Evolutionary conservation across 2,797 vertebrate genomes (phyloP).

Genomic region (Manis javanica): DNA sequence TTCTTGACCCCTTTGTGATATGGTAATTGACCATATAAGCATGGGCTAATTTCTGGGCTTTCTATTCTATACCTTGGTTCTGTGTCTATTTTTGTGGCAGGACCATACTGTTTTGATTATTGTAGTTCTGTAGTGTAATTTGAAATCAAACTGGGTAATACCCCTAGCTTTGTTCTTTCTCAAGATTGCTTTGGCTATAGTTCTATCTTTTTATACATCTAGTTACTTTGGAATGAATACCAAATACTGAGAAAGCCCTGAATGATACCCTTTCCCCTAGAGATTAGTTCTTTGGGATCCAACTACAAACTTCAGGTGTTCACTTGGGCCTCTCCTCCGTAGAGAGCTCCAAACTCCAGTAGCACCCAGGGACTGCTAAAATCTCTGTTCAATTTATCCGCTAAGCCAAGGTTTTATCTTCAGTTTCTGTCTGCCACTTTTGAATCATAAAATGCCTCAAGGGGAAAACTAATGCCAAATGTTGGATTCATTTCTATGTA

Average conservation of each 20-base stretch:
- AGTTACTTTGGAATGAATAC: slow-evolving; percentile 24
- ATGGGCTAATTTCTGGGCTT: too few relatives aligned
- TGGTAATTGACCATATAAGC: too few relatives aligned
- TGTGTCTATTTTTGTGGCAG: too few relatives aligned
- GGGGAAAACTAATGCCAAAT: slow-evolving; percentile 37
- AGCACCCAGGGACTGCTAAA: background rate
- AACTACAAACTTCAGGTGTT: background rate
- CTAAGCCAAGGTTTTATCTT: slow-evolving; percentile 10
- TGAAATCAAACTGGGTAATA: too few relatives aligned
- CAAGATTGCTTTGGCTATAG: background rate
- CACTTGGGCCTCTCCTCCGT: background rate
- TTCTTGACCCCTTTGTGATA: too few relatives aligned
- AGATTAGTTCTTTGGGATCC: background rate
- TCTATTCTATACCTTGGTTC: too few relatives aligned
- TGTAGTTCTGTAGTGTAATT: too few relatives aligned
- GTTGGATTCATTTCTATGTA: slow-evolving; percentile 8
- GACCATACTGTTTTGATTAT: too few relatives aligned
- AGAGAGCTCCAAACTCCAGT: background rate
- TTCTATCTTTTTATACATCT: slow-evolving; percentile 16
- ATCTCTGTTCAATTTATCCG: slow-evolving; percentile 15
- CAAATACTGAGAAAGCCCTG: slow-evolving; percentile 33
- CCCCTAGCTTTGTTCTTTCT: too few relatives aligned
- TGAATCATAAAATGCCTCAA: slow-evolving; percentile 32
- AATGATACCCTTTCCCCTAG: background rate
- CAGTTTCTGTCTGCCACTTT: slow-evolving; percentile 38